Percentiles rank a stretch among this genome's conserved stretches.
phyloP scores from a whole-genome alignment of 64 coral and sea anemone genomes.

The Stylophora pistillata region DNA sequence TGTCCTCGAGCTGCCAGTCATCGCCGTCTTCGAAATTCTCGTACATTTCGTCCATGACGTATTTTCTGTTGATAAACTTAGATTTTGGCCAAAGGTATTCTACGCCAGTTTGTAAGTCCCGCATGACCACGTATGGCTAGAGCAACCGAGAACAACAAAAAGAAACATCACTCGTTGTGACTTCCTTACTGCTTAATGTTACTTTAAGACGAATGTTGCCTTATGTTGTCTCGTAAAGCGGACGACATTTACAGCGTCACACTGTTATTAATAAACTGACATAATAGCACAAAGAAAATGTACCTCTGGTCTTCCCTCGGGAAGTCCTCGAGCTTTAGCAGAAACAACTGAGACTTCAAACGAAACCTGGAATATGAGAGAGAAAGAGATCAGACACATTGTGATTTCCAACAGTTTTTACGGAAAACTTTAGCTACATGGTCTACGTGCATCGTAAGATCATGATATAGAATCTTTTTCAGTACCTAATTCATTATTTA shows the following conservation, averaged over 20 bases:
- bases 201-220: no score
- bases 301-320: slow-evolving; percentile 86
- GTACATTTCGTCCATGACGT: slow-evolving; percentile 97
- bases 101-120: slow-evolving; percentile 76
- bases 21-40: slow-evolving; percentile 88
- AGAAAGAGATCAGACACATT: background rate
- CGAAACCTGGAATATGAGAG: slow-evolving; percentile 57
- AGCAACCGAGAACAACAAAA: background rate
- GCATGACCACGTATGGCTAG: slow-evolving; percentile 87
- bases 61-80: slow-evolving; percentile 95
- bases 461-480: no score
- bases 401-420: background rate
- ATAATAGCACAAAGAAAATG: background rate
- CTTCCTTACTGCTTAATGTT: no score
- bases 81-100: slow-evolving; percentile 89
- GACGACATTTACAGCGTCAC: background rate
- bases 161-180: background rate
- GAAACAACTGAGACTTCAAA: slow-evolving; percentile 88
- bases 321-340: slow-evolving; percentile 81
- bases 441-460: no score
- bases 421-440: no score
- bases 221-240: no score
- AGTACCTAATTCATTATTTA: no score
- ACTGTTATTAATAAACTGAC: background rate
- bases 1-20: slow-evolving; percentile 84